Evolutionary conservation across 2,888 invertebrate genomes (phyloP).

Genomic region (Xestobium rufovillosum): DNA sequence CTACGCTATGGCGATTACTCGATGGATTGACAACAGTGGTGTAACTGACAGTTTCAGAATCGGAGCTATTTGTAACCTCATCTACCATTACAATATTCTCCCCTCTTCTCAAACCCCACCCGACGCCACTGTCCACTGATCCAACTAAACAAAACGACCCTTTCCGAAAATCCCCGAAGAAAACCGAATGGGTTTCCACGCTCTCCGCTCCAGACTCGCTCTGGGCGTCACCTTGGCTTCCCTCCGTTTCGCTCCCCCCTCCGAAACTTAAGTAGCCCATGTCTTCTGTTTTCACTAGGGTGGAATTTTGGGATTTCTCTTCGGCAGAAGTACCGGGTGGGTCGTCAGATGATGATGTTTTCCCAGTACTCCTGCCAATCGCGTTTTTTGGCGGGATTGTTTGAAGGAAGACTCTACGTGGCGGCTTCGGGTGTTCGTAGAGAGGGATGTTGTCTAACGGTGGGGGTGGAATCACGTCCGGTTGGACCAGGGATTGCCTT

Average conservation of each 20-base stretch:
- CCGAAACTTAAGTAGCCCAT: constrained; percentile 71
- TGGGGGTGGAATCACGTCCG: constrained; percentile 62
- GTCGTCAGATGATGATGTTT: constrained; percentile 30
- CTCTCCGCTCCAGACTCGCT: constrained; percentile 85
- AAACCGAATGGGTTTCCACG: constrained; percentile 79
- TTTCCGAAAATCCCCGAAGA: constrained; percentile 67
- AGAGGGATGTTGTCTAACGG: constrained; percentile 47
- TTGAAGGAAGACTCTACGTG: constrained; percentile 45
- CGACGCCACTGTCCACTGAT: constrained; percentile 41
- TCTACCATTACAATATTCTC: constrained; percentile 26
- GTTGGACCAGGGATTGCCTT: constrained; percentile 53
- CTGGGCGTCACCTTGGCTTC: constrained; percentile 67
- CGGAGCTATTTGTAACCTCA: constrained; percentile 39
- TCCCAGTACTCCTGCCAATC: constrained; percentile 56
- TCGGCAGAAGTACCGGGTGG: constrained; percentile 17
- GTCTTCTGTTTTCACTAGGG: constrained; percentile 49
- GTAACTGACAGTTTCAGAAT: constrained; percentile 46
- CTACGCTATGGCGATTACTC: constrained; percentile 4
- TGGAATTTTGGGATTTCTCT: constrained; percentile 5
- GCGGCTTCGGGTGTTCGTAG: constrained; percentile 56
- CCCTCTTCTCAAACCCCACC: constrained; percentile 27
- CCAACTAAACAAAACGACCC: constrained; percentile 24
- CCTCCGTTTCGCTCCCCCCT: constrained; percentile 63
- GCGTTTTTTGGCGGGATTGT: constrained; percentile 58
- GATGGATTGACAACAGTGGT: constrained; percentile 37